Evolutionary conservation across 2,113 vertebrate genomes (phyloP).

Genomic region (Spizaetus ornatus): DNA sequence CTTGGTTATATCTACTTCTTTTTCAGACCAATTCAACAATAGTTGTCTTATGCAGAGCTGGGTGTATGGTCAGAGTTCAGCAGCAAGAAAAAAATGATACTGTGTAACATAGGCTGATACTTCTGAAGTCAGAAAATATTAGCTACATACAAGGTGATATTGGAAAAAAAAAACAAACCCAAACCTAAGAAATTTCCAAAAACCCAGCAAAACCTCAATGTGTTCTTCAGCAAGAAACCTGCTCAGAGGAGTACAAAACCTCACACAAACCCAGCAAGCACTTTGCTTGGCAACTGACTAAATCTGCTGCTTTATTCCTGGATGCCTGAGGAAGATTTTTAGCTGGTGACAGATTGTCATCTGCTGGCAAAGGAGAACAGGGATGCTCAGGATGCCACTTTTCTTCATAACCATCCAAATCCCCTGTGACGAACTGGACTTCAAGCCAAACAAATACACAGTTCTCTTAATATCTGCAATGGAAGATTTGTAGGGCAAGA

Average conservation of each 20-base stretch:
- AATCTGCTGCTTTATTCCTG: not conserved
- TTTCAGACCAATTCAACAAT: not conserved
- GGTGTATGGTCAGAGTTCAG: not conserved
- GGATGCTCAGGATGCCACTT: not conserved
- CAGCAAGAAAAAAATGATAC: not conserved
- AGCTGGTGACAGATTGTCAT: not conserved
- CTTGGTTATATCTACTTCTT: not conserved
- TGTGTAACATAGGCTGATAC: too few relatives aligned
- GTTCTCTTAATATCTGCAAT: not conserved
- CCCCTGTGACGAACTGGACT: not conserved
- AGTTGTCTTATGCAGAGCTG: not conserved
- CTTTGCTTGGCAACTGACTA: not conserved
- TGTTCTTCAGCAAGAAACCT: not conserved
- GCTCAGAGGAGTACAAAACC: not conserved
- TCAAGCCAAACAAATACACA: not conserved
- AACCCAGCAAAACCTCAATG: fast-evolving
- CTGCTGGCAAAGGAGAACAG: not conserved
- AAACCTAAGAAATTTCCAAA: not conserved
- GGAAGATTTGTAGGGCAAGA: not conserved
- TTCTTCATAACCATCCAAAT: not conserved
- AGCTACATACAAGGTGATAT: not conserved
- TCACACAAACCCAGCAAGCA: not conserved
- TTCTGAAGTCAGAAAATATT: not conserved
- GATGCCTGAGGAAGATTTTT: not conserved
- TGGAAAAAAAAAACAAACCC: not conserved